Evolutionary conservation across 2,888 invertebrate species (phyloP).

Genomic region (Xestobium rufovillosum): DNA sequence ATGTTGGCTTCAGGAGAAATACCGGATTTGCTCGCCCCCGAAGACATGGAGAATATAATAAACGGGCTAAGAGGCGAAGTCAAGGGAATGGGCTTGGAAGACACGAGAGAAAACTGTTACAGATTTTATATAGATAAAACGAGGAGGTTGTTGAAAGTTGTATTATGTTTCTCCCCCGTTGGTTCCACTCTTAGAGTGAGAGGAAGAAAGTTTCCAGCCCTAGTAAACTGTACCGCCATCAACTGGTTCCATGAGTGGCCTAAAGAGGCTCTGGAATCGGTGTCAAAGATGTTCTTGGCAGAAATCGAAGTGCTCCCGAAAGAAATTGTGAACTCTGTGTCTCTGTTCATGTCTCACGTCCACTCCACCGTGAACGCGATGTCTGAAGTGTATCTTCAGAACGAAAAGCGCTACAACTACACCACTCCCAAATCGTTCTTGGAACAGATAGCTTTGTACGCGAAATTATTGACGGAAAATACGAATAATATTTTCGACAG

Average conservation of each 20-base stretch:
- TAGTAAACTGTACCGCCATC: constrained; percentile 87
- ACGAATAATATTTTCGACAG: constrained; percentile 62
- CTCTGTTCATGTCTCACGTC: constrained; percentile 84
- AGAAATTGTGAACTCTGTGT: constrained; percentile 56
- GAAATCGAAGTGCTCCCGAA: constrained; percentile 68
- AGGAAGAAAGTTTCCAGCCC: constrained; percentile 87
- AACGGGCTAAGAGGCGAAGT: constrained; percentile 68
- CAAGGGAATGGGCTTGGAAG: constrained; percentile 72
- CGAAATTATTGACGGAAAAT: constrained; percentile 62
- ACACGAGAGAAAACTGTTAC: constrained; percentile 92
- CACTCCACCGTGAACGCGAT: constrained; percentile 83
- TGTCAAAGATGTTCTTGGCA: constrained; percentile 73
- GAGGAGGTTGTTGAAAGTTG: constrained; percentile 63
- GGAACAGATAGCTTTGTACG: constrained; percentile 81
- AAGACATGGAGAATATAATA: constrained; percentile 82
- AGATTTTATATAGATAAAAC: constrained; percentile 89
- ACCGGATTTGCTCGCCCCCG: constrained; percentile 82
- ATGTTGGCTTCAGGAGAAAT: constrained; percentile 91
- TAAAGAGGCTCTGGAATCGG: constrained; percentile 80
- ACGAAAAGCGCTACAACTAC: constrained; percentile 88
- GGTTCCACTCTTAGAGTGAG: constrained; percentile 81
- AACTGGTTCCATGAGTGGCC: constrained; percentile 99
- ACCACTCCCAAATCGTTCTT: constrained; percentile 95
- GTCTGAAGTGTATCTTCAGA: constrained; percentile 69
- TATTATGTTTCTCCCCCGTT: constrained; percentile 92